Evolutionary conservation across 2,888 invertebrate genomes (phyloP), one percentile per base, ranked within the genome.

Genomic region (Lasioglossum oenotherae): DNA sequence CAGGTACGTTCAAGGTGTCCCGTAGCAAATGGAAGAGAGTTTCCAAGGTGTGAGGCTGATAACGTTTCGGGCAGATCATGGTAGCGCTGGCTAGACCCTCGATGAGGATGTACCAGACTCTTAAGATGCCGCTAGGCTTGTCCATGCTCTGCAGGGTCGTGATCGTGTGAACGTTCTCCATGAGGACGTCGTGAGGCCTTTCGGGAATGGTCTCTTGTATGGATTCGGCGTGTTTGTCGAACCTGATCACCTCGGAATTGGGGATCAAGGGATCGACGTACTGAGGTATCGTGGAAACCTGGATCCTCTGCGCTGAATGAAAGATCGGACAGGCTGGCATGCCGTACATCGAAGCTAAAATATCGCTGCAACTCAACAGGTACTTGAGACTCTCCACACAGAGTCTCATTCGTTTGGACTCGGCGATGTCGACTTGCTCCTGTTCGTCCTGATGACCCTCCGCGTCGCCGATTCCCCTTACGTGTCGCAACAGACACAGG

Each of bases 271-370:
- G 97, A 94, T 98, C 98, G 0, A 98, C 98, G 74, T 98, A 97
- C 89, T 98, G 97, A 4, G 98, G 96, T 4, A 97, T 97, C 76
- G 97, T 97, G 82, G 98, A 97, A 0, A 97, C 97, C 93, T 97
- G 97, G 88, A 98, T 97, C 93, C 97, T 96, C 93, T 98, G 98
- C 0, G 98, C 98, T 23, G 98, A 97, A 94, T 98, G 98, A 93
- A 99, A 99, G 86, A 97, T 97, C 0, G 99, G 99, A 94, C 98
- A 98, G 92, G 98, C 98, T 0, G 99, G 98, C 98, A 99, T 99
- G 92, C 97, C 97, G 95, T 98, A 98, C 98, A 99, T 98, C 95
- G 98, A 98, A 4, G 98, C 97, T 79, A 99, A 95, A 90, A 99
- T 98, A 87, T 97, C 97, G 82, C 98, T 98, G 94, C 98, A 99